These are phyloP conservation scores for Daktulosphaira vitifoliae DNA, from an alignment of 1,140 invertebrate species.

Conservation along the genomic window DNA sequence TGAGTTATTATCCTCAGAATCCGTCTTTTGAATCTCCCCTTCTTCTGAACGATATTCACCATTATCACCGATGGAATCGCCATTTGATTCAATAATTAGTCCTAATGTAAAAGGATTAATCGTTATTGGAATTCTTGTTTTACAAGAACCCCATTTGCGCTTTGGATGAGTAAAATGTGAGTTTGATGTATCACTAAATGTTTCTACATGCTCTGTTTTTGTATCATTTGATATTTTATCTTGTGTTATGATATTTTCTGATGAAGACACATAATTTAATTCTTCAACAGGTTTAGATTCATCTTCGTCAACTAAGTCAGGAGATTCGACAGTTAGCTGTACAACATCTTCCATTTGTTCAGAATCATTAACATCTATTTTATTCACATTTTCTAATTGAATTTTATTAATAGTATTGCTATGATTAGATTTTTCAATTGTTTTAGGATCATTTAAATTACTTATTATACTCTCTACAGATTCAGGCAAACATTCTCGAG, in stretches of 20 bases:
- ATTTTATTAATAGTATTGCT: constrained; percentile 36
- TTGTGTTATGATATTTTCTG: not conserved
- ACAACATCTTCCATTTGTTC: constrained; percentile 29
- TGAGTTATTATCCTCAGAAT: constrained; percentile 5
- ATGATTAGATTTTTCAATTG: constrained; percentile 35
- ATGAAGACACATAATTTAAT: constrained; percentile 5
- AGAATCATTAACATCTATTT: constrained; percentile 19
- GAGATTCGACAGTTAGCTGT: constrained; percentile 21
- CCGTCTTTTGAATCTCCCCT: constrained; percentile 28
- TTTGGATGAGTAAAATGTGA: not conserved
- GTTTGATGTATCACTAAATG: constrained; percentile 2
- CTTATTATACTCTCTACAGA: constrained; percentile 35
- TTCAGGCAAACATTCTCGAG: constrained; percentile 30
- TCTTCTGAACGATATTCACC: constrained; percentile 28
- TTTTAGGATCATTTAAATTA: constrained; percentile 34
- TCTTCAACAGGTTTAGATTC: constrained; percentile 27
- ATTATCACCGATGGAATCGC: constrained; percentile 15
- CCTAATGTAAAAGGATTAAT: constrained; percentile 28
- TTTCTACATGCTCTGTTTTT: not conserved
- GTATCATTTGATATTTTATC: not conserved
- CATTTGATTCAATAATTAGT: constrained; percentile 18
- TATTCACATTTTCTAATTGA: constrained; percentile 36
- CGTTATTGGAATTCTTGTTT: constrained; percentile 27
- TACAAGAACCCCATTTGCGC: constrained; percentile 29
- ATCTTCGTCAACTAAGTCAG: constrained; percentile 14